These are phyloP conservation scores for Arenaria interpres DNA, from an alignment of 2,113 vertebrate genomes.

Conservation along the genomic window DNA sequence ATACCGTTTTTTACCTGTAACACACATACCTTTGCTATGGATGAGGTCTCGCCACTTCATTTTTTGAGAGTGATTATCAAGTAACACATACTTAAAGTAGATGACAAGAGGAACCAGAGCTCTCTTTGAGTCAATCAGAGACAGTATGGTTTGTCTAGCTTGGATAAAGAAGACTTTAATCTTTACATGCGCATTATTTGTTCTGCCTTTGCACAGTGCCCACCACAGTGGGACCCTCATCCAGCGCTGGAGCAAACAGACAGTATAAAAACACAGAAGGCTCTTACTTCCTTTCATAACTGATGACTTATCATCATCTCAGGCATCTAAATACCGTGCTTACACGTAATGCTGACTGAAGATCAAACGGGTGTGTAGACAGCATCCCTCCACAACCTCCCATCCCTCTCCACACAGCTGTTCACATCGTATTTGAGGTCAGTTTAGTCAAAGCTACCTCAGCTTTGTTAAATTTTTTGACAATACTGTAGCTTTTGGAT, in stretches of 20 bases:
- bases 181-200: constrained; percentile 1
- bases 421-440: constrained; percentile 53
- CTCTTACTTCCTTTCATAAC: constrained; percentile 6
- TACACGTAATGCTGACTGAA: constrained; percentile 38
- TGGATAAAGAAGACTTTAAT: constrained; percentile 36
- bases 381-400: neutral
- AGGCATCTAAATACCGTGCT: constrained; percentile 17
- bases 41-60: neutral
- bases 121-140: neutral
- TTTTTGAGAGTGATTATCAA: neutral
- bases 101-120: neutral
- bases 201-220: constrained; percentile 5
- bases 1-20: neutral
- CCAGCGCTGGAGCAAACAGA: neutral
- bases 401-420: constrained; percentile 4
- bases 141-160: neutral
- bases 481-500: constrained; percentile 44
- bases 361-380: constrained; percentile 17
- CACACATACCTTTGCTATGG: neutral
- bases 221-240: constrained; percentile 20
- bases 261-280: neutral
- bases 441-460: constrained; percentile 37
- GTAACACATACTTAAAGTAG: neutral
- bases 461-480: constrained; percentile 39
- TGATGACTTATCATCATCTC: constrained; percentile 8